Evolutionary conservation across 1,140 invertebrate species (phyloP), one percentile per base, ranked within the genome.

Genomic region (Chionoecetes opilio): DNA sequence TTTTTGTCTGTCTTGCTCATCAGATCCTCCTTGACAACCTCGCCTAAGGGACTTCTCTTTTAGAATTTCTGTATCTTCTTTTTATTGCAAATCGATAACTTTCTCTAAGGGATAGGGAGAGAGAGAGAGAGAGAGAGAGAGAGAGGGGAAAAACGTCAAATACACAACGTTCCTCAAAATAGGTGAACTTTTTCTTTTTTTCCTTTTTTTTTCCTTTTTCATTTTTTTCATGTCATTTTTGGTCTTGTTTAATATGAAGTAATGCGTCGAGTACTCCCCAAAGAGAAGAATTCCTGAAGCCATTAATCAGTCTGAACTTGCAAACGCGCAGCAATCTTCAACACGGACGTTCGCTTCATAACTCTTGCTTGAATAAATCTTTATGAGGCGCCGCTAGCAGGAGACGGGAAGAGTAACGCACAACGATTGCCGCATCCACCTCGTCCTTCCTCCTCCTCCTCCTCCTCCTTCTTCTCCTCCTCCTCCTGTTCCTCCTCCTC

Each of bases 261-360:
- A 21, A n/a, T 75, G 63, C 63, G 63, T 26, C 63, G 21, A 75
- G n/a, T 75, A 75, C n/a, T 26, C 63, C 63, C 63, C 11, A 5
- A 8, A 75, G n/a, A n/a, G n/a, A 1, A 21, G 63, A 75, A n/a
- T n/a, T 75, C 63, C 11, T n/a, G 63, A 5, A n/a, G 63, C 63
- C 63, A 75, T 75, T 75, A 75, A 75, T 75, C 63, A 75, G 63
- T 1, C 63, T 75, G 63, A 75, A 75, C 63, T 75, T 75, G 63
- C 21, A n/a, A 17, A 75, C 63, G 63, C 63, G n/a, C 11, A 21
- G 63, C 63, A 75, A 75, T 75, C 26, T 21, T 26, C 63, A 8
- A 26, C 63, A 75, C 63, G 11, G 63, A 21, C 63, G 26, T 75
- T 75, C 63, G 63, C 63, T 11, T 75, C 63, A 75, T 75, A 75